Base-by-base conservation (phyloP, 2,797 vertebrate species). In the Anableps anableps region DNA sequence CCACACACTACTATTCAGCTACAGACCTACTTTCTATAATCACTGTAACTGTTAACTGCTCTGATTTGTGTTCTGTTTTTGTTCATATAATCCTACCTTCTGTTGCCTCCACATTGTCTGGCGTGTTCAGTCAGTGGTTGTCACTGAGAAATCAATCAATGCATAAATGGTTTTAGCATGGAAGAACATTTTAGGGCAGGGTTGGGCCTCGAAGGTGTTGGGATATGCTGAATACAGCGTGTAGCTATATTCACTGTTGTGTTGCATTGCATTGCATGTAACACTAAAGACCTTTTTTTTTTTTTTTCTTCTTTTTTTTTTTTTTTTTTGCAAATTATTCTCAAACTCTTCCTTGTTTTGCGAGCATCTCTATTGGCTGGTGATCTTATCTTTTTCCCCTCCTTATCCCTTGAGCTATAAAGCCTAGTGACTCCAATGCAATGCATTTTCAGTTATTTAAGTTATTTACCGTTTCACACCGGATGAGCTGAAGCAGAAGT, bases 361-460 rank as follows among this genome's bases (percentile, higher is more conserved):
- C 26, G 80, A 48, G 50, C 11, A 0, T 79, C 41, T 68, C 82
- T 75, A 74, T 85, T 89, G 85, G 85, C 76, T 83, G 85, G 29
- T 66, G 17, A 47, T 36, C 14, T 74, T 68, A 5, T 77, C 50
- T 72, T 70, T 78, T 76, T 62, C n/a, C 31, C 68, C 72, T 29
- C 29, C 83, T 80, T 79, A 8, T 74, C 58, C 6, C 74, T 8
- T 41, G 5, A 51, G 34, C 50, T 45, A 3, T 78, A 43, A 80
- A 53, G 38, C 74, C 26, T 74, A 43, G 17, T 23, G 70, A 23
- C 66, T 78, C 74, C 38, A 47, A 80, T 21, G 23, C 66, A 68
- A 23, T 36, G 62, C 29, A 34, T 36, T 84, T 72, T 48, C 5
- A 23, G n/a, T 34, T 51, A 70, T 64, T 86, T 26, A 41, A 21